These are phyloP conservation scores for Gymnopithys bicolor DNA, from an alignment of 2,797 vertebrate genomes.

Conservation along the genomic window DNA sequence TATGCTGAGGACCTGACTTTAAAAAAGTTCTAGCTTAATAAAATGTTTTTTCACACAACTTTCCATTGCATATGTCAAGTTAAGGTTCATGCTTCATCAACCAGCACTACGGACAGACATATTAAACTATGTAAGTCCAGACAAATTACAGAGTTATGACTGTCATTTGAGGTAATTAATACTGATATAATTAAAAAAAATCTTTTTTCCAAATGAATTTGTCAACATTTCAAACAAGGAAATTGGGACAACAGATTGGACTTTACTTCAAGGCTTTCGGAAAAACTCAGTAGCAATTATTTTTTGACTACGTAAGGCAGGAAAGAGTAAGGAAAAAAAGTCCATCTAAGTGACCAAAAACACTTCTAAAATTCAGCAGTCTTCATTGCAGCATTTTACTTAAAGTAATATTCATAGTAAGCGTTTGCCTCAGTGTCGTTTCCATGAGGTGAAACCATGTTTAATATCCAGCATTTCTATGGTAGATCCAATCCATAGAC, in stretches of 20 bases:
- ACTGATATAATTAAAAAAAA: not conserved
- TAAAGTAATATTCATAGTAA: not conserved
- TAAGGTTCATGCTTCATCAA: constrained; percentile 55
- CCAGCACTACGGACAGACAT: not conserved
- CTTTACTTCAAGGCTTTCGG: not conserved
- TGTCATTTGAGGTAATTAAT: constrained; percentile 25
- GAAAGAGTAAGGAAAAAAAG: not conserved
- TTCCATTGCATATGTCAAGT: constrained; percentile 51
- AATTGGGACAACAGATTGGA: not conserved
- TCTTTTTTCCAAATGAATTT: not conserved
- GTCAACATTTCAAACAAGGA: not conserved
- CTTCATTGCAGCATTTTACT: not conserved
- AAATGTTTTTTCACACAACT: constrained; percentile 67
- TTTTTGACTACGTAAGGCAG: not conserved
- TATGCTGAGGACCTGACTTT: constrained; percentile 67
- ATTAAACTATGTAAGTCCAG: constrained; percentile 16
- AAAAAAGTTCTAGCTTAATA: constrained; percentile 63
- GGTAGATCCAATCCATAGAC: not conserved
- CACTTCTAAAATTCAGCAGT: not conserved
- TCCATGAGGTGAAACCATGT: not conserved
- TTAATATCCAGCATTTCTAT: not conserved
- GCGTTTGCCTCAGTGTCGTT: not conserved
- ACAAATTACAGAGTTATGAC: constrained; percentile 42
- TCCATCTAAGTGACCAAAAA: not conserved
- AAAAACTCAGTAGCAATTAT: not conserved